Evolutionary conservation across 2,888 invertebrate genomes (phyloP).

Genomic region (Clostera curtula): DNA sequence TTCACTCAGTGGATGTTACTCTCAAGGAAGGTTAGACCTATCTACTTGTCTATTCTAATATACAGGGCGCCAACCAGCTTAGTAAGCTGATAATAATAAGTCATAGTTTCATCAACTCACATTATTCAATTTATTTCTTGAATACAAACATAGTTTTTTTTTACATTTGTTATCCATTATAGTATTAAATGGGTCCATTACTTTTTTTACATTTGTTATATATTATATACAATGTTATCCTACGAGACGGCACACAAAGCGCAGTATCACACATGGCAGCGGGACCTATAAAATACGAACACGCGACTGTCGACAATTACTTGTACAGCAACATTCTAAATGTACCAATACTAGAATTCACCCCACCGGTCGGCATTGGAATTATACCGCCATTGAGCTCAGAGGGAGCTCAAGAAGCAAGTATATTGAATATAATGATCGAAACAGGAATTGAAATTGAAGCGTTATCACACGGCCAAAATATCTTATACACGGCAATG

Average conservation of each 20-base stretch:
- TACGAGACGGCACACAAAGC: constrained; percentile 1
- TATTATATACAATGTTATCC: constrained; percentile 1
- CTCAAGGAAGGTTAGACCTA: too few species aligned
- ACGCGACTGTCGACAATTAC: constrained; percentile 6
- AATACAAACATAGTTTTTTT: too few species aligned
- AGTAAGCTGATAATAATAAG: too few species aligned
- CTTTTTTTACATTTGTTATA: not conserved
- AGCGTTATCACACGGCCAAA: constrained; percentile 9
- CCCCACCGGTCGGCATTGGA: constrained; percentile 4
- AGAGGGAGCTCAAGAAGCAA: constrained; percentile 10
- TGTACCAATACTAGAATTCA: constrained; percentile 1
- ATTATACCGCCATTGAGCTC: constrained; percentile 11
- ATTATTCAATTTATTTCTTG: too few species aligned
- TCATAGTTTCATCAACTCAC: too few species aligned
- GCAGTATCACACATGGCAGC: constrained; percentile 1
- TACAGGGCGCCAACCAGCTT: too few species aligned
- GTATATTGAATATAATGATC: constrained; percentile 12
- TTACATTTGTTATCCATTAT: too few species aligned
- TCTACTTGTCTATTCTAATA: too few species aligned
- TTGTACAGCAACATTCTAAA: constrained; percentile 3
- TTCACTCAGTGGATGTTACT: too few species aligned
- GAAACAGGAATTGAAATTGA: constrained; percentile 10
- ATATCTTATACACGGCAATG: constrained; percentile 9
- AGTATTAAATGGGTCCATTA: too few species aligned
- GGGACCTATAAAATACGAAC: constrained; percentile 3